Conservation (phyloP, 2,888 invertebrate genomes). For the Erpobdella octoculata region DNA sequence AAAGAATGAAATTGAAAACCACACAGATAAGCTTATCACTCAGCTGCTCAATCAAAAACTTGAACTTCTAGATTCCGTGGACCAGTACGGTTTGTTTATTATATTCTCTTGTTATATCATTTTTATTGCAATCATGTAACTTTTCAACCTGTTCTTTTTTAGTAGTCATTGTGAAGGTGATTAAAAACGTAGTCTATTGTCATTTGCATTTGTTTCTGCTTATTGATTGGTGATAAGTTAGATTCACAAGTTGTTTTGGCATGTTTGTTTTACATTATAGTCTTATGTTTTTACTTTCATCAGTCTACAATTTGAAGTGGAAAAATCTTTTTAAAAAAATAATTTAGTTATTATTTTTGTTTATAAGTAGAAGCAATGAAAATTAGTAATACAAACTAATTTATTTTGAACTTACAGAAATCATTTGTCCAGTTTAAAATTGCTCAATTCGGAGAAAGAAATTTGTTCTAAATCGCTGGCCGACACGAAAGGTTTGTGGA, state of each 20-base stretch:
- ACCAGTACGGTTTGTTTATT: constrained; percentile 13
- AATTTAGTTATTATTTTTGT: background rate
- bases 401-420: background rate
- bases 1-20: constrained; percentile 34
- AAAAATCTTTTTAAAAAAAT: too few species aligned
- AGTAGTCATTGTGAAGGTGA: too few species aligned
- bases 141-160: too few species aligned
- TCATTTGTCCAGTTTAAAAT: constrained; percentile 31
- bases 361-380: background rate
- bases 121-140: too few species aligned
- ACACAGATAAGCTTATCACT: constrained; percentile 31
- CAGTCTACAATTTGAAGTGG: too few species aligned
- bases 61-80: constrained; percentile 33
- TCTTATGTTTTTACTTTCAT: too few species aligned
- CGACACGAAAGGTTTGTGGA: constrained; percentile 38
- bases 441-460: constrained; percentile 34
- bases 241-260: too few species aligned
- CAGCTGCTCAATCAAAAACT: constrained; percentile 34
- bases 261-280: too few species aligned
- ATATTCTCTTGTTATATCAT: too few species aligned
- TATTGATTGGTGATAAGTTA: too few species aligned
- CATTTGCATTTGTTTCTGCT: too few species aligned
- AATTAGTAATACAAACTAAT: background rate
- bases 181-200: too few species aligned
- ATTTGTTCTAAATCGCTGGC: constrained; percentile 34